Base-by-base conservation (phyloP, 2,113 vertebrate species). In the Nothobranchius furzeri region DNA sequence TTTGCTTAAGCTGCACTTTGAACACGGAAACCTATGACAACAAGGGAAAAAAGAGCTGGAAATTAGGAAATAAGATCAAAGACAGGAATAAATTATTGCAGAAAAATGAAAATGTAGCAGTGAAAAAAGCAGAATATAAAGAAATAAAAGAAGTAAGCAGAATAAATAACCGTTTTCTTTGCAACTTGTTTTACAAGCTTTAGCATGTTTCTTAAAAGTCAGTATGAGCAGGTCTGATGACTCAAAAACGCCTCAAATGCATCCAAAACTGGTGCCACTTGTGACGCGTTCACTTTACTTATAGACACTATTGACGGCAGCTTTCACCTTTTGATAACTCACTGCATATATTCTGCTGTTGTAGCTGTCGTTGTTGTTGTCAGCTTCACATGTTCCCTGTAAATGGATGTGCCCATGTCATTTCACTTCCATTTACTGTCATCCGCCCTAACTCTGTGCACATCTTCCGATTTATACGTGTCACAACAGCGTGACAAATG, bases 1-100 rank as follows among this genome's bases (percentile, higher is more conserved):
- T 73, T 60, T 60, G 79, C 76, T 62, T 57, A 48, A 67, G 60
- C 46, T 49, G 51, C 2, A 40, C 83, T 90, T 88, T 85, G 77
- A 88, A 88, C 75, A 76, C 70, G 79, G 78, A 85, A 86, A 54
- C 80, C 80, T 71, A 86, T 78, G 75, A 78, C 73, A 74, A 85
- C 30, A 36, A 57, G 48, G 9, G 36, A 59, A 6, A 63, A 59
- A 64, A 65, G 49, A 47, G 48, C 57, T 73, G 51, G 55, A 78
- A 74, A 78, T 76, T 15, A 53, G 37, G 80, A 65, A 68, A 63
- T 40, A 13, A 62, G 51, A 69, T 15, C 12, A 82, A 56, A 58
- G 55, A 37, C 54, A 54, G 51, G 48, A 53, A 54, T 58, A 60
- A 36, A 70, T 57, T 45, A 51, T n/a, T 25, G 37, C 17, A 20